These are phyloP conservation scores for Liasis olivaceus DNA, from an alignment of 2,797 vertebrate species.

Conservation along the genomic window DNA sequence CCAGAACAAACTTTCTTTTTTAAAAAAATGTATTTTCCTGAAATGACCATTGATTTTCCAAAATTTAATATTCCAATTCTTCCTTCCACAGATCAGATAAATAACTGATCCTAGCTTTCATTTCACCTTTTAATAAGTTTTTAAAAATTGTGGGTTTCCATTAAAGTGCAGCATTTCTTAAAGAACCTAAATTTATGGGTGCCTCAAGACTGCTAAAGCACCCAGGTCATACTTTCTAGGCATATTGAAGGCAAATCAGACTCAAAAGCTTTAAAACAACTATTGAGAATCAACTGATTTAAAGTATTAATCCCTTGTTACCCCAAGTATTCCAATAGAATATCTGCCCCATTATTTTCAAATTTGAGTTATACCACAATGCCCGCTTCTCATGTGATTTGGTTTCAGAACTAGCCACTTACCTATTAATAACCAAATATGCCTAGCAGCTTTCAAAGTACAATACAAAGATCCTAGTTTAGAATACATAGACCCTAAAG, in stretches of 20 bases:
- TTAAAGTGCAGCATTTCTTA: not conserved
- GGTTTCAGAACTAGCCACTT: not conserved
- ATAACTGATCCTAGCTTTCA: not conserved
- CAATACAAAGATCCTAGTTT: not conserved
- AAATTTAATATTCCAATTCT: not conserved
- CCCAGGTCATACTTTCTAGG: not conserved
- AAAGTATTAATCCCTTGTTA: not conserved
- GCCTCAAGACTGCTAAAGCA: not conserved
- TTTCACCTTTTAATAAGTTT: not conserved
- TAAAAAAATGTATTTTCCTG: not conserved
- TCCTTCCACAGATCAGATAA: not conserved
- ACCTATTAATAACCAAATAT: not conserved
- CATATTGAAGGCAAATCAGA: not conserved
- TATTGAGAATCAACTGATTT: not conserved
- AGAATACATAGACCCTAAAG: not conserved
- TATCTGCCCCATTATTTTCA: not conserved
- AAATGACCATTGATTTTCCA: not conserved
- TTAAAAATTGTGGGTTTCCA: not conserved
- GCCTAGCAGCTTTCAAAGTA: not conserved
- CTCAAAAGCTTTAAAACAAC: not conserved
- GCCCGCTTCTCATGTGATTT: not conserved
- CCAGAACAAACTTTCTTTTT: not conserved
- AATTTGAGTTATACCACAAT: not conserved
- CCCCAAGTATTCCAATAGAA: not conserved
- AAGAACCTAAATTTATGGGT: not conserved